These are phyloP conservation scores for Endomychus coccineus DNA, from an alignment of 2,888 invertebrate species.

Conservation along the genomic window DNA sequence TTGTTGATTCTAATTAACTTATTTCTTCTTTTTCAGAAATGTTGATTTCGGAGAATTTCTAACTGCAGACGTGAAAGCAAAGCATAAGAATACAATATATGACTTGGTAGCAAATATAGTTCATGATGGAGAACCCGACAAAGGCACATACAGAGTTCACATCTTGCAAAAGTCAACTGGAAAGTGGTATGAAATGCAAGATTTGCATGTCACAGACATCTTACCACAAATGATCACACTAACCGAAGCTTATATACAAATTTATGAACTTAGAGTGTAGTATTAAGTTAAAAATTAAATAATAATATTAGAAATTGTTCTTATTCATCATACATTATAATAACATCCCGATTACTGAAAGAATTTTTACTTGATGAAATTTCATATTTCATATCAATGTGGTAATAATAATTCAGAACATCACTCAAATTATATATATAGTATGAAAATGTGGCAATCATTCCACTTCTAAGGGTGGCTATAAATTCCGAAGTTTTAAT, in stretches of 20 bases:
- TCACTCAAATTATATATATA: too few species aligned
- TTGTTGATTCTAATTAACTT: too few species aligned
- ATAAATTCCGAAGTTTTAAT: too few species aligned
- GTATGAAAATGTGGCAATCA: too few species aligned
- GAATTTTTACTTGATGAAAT: too few species aligned
- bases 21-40: slow-evolving; percentile 63
- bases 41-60: slow-evolving; percentile 95
- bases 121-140: slow-evolving; percentile 93
- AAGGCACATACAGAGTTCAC: slow-evolving; percentile 92
- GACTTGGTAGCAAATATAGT: slow-evolving; percentile 98
- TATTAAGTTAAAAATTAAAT: too few species aligned
- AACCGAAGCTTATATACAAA: slow-evolving; percentile 97
- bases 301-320: too few species aligned
- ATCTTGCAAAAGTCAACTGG: slow-evolving; percentile 82
- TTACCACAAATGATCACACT: slow-evolving; percentile 99
- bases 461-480: too few species aligned
- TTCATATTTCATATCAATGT: too few species aligned
- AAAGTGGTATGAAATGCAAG: slow-evolving; percentile 83
- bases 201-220: slow-evolving; percentile 96
- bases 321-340: too few species aligned
- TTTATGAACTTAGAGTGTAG: slow-evolving; percentile 58
- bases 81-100: slow-evolving; percentile 79
- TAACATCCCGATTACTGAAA: too few species aligned
- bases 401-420: too few species aligned
- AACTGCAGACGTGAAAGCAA: slow-evolving; percentile 72